Base-by-base conservation (phyloP, 2,113 vertebrate species). In the Regulus satrapa region DNA sequence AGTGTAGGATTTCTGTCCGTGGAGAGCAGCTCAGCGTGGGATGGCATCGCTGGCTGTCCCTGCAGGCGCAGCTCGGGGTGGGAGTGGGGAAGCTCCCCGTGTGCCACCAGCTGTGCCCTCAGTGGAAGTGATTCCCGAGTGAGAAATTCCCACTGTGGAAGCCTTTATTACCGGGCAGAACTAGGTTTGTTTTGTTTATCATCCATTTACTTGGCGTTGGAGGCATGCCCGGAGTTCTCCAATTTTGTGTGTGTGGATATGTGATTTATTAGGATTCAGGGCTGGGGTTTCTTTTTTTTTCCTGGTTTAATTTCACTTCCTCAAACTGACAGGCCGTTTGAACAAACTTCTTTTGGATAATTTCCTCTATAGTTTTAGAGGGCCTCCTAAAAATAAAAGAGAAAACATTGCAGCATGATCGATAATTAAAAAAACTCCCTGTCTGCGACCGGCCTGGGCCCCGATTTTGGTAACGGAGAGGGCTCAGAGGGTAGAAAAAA, bases 141-240 rank as follows among this genome's bases (percentile, higher is more conserved):
- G 94, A 96, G 96, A 89, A 92, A 89, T 85, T 85, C 93, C 81
- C 74, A 4, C 81, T 34, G 83, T 91, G 94, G 87, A 64, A 89
- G 73, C 66, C 54, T 92, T 89, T 79, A 87, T 92, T 88, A 86
- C 61, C 5, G 13, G 89, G 94, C 74, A 94, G 93, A 92, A 29
- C 73, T 82, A 38, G 87, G 94, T 95, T 95, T 97, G 89, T 72
- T 97, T 95, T 96, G 91, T 96, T 96, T 96, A 94, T 94, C 95
- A 94, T 96, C 93, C 89, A 68, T 95, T 92, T 95, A 62, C 88
- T 96, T 88, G 95, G 43, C 92, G 90, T 95, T 97, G 96, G 96
- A 97, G 95, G 63, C 78, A 23, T 95, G 93, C 96, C 95, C 96
- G 26, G 94, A 93, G 91, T 88, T 74, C 92, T 93, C 89, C 85